Percentiles rank a stretch among this genome's conserved stretches.
Conservation (phyloP, 2,888 invertebrate genomes). For the Allolobophora icterica region DNA sequence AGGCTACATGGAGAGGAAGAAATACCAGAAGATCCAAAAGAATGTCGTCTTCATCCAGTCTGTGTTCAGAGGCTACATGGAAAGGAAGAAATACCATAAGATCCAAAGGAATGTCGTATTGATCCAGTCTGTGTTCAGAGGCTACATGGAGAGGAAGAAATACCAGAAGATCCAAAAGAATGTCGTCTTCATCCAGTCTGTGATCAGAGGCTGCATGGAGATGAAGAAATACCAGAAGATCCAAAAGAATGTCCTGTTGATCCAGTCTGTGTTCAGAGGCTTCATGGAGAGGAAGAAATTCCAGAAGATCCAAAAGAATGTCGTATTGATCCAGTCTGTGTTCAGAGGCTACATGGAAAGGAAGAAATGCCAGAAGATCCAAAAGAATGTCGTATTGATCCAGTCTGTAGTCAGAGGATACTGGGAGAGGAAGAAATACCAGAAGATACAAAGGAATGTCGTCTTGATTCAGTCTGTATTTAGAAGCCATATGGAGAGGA, state of each 20-base stretch:
- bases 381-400: conserved; percentile 59
- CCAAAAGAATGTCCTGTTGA: not conserved
- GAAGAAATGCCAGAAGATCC: not conserved
- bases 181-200: conserved; percentile 20
- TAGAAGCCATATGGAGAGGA: conserved; percentile 55
- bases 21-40: conserved; percentile 30
- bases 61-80: conserved; percentile 25
- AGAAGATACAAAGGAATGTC: not conserved
- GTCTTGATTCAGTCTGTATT: conserved; percentile 54
- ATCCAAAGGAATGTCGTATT: not conserved
- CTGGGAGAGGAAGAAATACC: not conserved
- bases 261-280: conserved; percentile 28
- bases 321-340: conserved; percentile 53
- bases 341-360: conserved; percentile 25
- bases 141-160: not conserved
- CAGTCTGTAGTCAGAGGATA: conserved; percentile 36
- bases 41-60: conserved; percentile 43
- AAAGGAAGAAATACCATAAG: conserved; percentile 1
- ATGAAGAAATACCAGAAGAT: not conserved
- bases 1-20: conserved; percentile 6
- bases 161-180: not conserved
- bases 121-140: conserved; percentile 28
- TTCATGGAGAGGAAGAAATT: conserved; percentile 26
- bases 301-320: conserved; percentile 42
- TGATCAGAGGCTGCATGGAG: not conserved